These are phyloP conservation scores for Eubasilissa splendida DNA, from an alignment of 2,888 invertebrate genomes.

Conservation along the genomic window DNA sequence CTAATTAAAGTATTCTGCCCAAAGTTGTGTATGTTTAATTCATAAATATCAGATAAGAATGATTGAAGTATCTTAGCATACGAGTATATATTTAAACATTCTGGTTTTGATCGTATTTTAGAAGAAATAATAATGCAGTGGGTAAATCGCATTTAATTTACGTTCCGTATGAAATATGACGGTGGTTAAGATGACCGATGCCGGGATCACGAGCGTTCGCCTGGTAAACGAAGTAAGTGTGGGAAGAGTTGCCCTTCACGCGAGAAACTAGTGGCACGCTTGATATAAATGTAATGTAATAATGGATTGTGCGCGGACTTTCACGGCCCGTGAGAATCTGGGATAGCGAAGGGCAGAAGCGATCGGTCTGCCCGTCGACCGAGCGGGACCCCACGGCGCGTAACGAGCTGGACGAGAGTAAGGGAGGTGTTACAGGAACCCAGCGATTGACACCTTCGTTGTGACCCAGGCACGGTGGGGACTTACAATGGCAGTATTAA, in stretches of 20 bases:
- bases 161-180: not conserved
- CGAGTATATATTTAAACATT: too few relatives aligned
- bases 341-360: not conserved
- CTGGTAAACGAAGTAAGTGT: not conserved
- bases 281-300: constrained; percentile 4
- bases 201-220: not conserved
- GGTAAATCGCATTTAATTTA: not conserved
- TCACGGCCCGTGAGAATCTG: constrained; percentile 7
- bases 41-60: too few relatives aligned
- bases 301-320: constrained; percentile 20
- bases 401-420: not conserved
- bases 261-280: not conserved
- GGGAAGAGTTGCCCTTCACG: not conserved
- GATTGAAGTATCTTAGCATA: too few relatives aligned
- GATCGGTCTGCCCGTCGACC: not conserved
- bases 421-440: too few relatives aligned
- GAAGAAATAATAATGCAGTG: too few relatives aligned
- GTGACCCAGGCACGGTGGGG: too few relatives aligned
- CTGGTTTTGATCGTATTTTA: too few relatives aligned
- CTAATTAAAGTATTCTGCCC: too few relatives aligned
- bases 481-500: too few relatives aligned
- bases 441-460: too few relatives aligned
- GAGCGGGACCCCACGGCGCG: not conserved
- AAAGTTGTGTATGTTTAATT: too few relatives aligned
- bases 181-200: not conserved